phyloP scores from a whole-genome alignment of 2,888 invertebrate genomes.

The Andrena praecox region DNA sequence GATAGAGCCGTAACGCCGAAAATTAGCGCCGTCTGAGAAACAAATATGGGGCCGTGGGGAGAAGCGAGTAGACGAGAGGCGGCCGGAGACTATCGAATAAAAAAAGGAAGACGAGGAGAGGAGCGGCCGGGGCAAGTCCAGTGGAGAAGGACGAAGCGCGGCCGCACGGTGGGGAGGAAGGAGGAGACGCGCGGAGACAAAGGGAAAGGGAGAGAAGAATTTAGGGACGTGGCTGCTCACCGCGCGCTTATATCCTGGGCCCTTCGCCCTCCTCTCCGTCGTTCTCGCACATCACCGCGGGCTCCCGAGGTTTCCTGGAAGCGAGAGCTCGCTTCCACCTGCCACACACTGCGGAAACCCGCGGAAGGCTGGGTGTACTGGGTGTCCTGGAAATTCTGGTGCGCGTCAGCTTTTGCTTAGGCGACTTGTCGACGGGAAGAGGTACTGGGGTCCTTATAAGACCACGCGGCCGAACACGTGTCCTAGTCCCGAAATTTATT shows the following conservation, averaged over 20 bases:
- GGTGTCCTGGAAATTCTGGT: constrained; percentile 72
- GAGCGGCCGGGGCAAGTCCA: background rate
- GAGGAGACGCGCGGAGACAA: constrained; percentile 46
- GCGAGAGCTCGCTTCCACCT: constrained; percentile 78
- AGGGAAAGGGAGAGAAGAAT: constrained; percentile 56
- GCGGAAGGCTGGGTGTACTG: constrained; percentile 61
- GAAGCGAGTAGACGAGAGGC: background rate
- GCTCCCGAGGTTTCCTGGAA: constrained; percentile 79
- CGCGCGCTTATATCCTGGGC: constrained; percentile 51
- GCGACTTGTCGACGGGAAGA: background rate
- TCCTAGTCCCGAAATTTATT: constrained; percentile 35
- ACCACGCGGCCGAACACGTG: constrained; percentile 48
- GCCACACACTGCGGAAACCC: constrained; percentile 70
- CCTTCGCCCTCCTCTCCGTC: constrained; percentile 47
- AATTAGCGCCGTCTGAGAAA: constrained; percentile 78
- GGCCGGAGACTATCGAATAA: constrained; percentile 39
- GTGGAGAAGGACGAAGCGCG: constrained; percentile 9
- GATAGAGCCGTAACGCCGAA: constrained; percentile 79
- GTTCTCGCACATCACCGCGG: constrained; percentile 70
- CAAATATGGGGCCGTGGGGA: constrained; percentile 66
- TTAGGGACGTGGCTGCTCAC: constrained; percentile 50
- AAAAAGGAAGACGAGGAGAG: constrained; percentile 15
- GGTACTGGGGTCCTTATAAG: constrained; percentile 24
- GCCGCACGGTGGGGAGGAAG: constrained; percentile 2
- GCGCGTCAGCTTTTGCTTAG: background rate